Evolutionary conservation across 2,888 invertebrate species (phyloP), one percentile per base, ranked within the genome.

Genomic region (Lumbricus terrestris): DNA sequence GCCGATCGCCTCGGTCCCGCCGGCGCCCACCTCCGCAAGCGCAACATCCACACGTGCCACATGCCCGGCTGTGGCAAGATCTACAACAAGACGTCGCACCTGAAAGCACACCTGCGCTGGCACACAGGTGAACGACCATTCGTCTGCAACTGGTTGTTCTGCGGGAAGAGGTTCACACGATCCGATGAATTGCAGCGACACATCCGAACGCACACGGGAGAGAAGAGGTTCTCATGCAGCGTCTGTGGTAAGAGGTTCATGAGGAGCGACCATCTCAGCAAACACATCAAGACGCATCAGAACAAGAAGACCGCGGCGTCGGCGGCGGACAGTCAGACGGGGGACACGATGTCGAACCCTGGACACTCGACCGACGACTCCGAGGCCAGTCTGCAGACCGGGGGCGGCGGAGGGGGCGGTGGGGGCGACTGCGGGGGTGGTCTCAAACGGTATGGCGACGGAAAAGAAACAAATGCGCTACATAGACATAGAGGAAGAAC

Each of bases 41-140:
- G 94, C 89, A 94, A 94, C 92, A 93, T 95, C 89, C 95, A 95
- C 92, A 94, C 93, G 90, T 95, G 95, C 91, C 95, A 95, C 92
- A 94, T 95, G 90, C 94, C 94, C 42, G 95, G 95, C 88, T 95
- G 95, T 92, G 94, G 95, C 38, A 95, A 95, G 91, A 93, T 94
- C 90, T 99, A 99, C 96, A 98, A 98, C 92, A 99, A 99, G 96
- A 99, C 98, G 90, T 98, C 98, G 90, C 99, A 99, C 96, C 96
- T 99, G 94, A 99, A 99, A 96, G 99, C 99, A 89, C 99, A 99
- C 95, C 96, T 99, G 91, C 96, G 99, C 94, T 99, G 99, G 99
- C 99, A 99, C 96, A 98, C 98, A 88, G 98, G 98, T 91, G 99
- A 99, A 95, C 96, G 99, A 93, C 99, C 99, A 82, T 98, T 98